Percentiles rank a stretch among this genome's conserved stretches.
These are phyloP conservation scores for Pteruthius melanotis DNA, from an alignment of 2,113 vertebrate species.

Conservation along the genomic window DNA sequence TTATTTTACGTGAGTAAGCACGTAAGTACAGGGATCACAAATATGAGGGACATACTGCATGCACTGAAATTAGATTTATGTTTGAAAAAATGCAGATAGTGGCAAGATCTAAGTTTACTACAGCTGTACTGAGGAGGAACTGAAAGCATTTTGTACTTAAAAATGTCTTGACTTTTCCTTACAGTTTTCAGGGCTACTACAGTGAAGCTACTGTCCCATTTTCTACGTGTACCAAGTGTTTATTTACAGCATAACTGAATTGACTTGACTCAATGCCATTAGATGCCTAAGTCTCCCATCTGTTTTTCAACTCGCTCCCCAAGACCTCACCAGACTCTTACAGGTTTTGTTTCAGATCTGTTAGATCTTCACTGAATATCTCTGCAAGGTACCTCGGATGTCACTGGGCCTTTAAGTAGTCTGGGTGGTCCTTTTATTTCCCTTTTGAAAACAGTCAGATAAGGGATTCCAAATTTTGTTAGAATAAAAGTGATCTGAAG, in stretches of 20 bases:
- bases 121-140: neutral
- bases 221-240: neutral
- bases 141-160: neutral
- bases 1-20: neutral
- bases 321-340: neutral
- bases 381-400: neutral
- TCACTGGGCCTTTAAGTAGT: neutral
- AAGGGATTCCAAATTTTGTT: neutral
- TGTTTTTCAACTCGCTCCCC: neutral
- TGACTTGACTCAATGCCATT: neutral
- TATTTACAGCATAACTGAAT: neutral
- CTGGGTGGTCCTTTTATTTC: neutral
- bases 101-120: no score
- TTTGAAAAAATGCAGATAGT: neutral
- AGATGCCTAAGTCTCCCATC: neutral
- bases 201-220: neutral
- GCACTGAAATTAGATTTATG: neutral
- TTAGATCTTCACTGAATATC: neutral
- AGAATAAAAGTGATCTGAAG: neutral
- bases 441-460: neutral
- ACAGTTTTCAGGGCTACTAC: neutral
- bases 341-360: neutral
- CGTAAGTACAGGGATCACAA: neutral
- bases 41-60: neutral
- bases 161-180: neutral